A percentile compares a stretch with the other conserved stretches of the same genome.
phyloP scores from a whole-genome alignment of 2,888 invertebrate genomes.

The Lutraria lutraria region DNA sequence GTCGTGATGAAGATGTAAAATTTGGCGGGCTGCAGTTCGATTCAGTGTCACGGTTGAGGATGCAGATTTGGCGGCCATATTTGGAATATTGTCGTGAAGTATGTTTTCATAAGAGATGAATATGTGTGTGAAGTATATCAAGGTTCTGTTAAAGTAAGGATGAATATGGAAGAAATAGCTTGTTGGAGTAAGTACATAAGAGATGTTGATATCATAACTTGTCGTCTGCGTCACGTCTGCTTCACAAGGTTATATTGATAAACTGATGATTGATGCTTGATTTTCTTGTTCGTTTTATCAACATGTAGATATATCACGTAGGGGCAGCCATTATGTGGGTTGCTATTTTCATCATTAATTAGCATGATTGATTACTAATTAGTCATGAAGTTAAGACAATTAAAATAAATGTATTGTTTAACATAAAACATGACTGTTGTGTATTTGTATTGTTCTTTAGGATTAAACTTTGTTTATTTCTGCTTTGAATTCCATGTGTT shows the following conservation, averaged over 20 bases:
- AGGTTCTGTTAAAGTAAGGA: neutral
- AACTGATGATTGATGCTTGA: neutral
- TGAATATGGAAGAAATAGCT: constrained; percentile 47
- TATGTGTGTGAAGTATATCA: neutral
- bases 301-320: neutral
- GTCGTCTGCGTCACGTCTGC: neutral
- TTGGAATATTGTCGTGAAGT: constrained; percentile 26
- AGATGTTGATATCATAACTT: neutral
- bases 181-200: constrained; percentile 43
- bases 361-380: neutral
- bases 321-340: neutral
- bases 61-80: constrained; percentile 58
- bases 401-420: neutral
- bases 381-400: neutral
- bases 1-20: constrained; percentile 48
- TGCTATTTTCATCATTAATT: neutral
- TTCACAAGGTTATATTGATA: constrained; percentile 9
- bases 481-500: neutral
- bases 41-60: constrained; percentile 56
- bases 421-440: neutral
- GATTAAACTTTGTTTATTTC: neutral
- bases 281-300: neutral
- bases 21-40: constrained; percentile 54
- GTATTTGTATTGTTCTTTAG: neutral
- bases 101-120: neutral